Evolutionary conservation across 2,888 invertebrate species (phyloP).

Genomic region (Linnaemya tessellans): DNA sequence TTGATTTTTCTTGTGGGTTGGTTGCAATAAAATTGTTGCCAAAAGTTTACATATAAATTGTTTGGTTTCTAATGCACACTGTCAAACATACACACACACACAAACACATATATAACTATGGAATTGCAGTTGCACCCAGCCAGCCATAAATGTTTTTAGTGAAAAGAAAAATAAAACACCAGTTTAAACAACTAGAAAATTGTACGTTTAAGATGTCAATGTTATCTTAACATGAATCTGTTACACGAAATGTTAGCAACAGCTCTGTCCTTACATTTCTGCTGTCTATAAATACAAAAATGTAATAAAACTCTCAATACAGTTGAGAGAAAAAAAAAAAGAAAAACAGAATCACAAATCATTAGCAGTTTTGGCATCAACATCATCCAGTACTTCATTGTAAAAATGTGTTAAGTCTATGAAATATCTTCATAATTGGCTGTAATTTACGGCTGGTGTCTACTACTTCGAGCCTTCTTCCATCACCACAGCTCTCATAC

Average conservation of each 20-base stretch:
- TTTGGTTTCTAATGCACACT: neutral
- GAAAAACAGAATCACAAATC: neutral
- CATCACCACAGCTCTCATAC: neutral
- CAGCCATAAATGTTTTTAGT: neutral
- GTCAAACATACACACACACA: neutral
- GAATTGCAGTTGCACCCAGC: too few relatives aligned
- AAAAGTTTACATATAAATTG: slow-evolving; percentile 18
- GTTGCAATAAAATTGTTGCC: slow-evolving; percentile 49
- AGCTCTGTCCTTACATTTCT: neutral
- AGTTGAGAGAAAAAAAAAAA: neutral
- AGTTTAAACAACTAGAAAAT: too few relatives aligned
- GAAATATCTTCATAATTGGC: slow-evolving; percentile 63
- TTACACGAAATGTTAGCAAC: neutral
- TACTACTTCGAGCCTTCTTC: slow-evolving; percentile 10
- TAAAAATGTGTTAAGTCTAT: slow-evolving; percentile 65
- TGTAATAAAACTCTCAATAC: neutral
- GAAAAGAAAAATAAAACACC: too few relatives aligned
- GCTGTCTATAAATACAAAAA: neutral
- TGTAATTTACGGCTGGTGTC: slow-evolving; percentile 63
- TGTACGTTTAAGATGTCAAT: too few relatives aligned
- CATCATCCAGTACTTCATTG: slow-evolving; percentile 32
- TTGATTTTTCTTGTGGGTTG: slow-evolving; percentile 35
- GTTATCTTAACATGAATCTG: neutral
- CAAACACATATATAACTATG: too few relatives aligned
- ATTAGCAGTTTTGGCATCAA: slow-evolving; percentile 40